These are phyloP conservation scores for Hemaris fuciformis DNA, from an alignment of 2,888 invertebrate species.

Conservation along the genomic window DNA sequence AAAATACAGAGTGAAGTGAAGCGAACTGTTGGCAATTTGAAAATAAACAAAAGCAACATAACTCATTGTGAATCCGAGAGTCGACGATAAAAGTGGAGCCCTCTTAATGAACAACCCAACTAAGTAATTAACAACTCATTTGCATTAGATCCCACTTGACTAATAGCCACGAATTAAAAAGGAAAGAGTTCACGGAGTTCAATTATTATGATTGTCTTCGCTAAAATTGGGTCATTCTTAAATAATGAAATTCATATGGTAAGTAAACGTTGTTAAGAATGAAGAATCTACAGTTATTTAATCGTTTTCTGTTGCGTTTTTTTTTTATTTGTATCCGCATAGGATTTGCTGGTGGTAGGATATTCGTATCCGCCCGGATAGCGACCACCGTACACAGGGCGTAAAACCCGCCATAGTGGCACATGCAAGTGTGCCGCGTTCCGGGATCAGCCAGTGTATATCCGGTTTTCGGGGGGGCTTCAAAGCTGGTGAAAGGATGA, in stretches of 20 bases:
- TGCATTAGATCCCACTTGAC: slow-evolving; percentile 60
- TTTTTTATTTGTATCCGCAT: no score
- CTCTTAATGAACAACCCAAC: slow-evolving; percentile 47
- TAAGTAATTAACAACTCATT: slow-evolving; percentile 59
- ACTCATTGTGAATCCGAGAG: slow-evolving; percentile 20
- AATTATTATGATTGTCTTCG: slow-evolving; percentile 15
- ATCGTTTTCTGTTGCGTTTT: no score
- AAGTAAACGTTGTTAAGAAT: background rate
- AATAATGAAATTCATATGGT: background rate
- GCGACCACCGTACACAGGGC: no score
- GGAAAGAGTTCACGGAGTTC: slow-evolving; percentile 20
- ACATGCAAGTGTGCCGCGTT: no score
- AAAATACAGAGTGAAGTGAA: no score
- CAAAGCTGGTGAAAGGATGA: no score
- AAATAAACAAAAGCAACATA: slow-evolving; percentile 17
- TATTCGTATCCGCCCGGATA: no score
- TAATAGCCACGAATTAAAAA: slow-evolving; percentile 53
- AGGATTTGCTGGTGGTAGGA: no score
- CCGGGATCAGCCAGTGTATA: no score
- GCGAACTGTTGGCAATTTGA: background rate
- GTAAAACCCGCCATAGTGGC: no score
- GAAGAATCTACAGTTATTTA: background rate
- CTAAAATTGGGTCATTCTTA: background rate
- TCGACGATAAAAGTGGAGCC: slow-evolving; percentile 14
- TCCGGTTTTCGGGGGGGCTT: no score